Percentiles rank a stretch among this genome's conserved stretches.
These are phyloP conservation scores for Drosophila mauritiana DNA, from an alignment of 1,140 invertebrate genomes.

Conservation along the genomic window DNA sequence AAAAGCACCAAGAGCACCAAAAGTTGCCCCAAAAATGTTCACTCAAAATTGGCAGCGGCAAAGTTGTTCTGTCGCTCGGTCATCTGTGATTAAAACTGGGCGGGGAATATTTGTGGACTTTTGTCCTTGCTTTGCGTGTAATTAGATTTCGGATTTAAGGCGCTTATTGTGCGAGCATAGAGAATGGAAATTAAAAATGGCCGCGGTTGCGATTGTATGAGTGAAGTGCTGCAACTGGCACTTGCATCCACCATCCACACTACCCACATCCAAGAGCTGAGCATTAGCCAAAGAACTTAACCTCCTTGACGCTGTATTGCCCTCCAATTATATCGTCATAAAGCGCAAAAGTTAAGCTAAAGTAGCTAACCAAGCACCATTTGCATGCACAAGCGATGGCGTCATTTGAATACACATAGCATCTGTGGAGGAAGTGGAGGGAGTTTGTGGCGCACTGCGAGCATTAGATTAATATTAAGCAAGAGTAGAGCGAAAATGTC, in stretches of 20 bases:
- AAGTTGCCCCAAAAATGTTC: slow-evolving; percentile 46
- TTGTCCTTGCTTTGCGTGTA: slow-evolving; percentile 72
- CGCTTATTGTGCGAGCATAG: slow-evolving; percentile 58
- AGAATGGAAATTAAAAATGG: slow-evolving; percentile 60
- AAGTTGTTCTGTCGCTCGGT: slow-evolving; percentile 43
- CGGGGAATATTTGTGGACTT: slow-evolving; percentile 63
- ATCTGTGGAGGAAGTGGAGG: not conserved
- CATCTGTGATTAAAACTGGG: slow-evolving; percentile 70
- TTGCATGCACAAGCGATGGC: slow-evolving; percentile 57
- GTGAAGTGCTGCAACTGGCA: not conserved
- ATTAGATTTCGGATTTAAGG: slow-evolving; percentile 80
- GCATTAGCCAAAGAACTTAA: slow-evolving; percentile 10
- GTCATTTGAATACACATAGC: slow-evolving; percentile 61
- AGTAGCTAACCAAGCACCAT: slow-evolving; percentile 41
- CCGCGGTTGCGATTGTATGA: slow-evolving; percentile 18
- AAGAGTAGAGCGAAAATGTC: slow-evolving; percentile 59
- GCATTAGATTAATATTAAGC: slow-evolving; percentile 75
- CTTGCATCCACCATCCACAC: not conserved
- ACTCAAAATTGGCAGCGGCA: slow-evolving; percentile 54
- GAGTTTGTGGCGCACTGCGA: slow-evolving; percentile 48
- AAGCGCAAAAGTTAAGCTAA: slow-evolving; percentile 66
- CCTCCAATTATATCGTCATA: slow-evolving; percentile 70
- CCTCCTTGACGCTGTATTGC: slow-evolving; percentile 28
- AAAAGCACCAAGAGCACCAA: slow-evolving; percentile 38
- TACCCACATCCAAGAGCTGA: not conserved